These are phyloP conservation scores for Daptonema setosum DNA, from an alignment of 2,888 invertebrate species.

Conservation along the genomic window DNA sequence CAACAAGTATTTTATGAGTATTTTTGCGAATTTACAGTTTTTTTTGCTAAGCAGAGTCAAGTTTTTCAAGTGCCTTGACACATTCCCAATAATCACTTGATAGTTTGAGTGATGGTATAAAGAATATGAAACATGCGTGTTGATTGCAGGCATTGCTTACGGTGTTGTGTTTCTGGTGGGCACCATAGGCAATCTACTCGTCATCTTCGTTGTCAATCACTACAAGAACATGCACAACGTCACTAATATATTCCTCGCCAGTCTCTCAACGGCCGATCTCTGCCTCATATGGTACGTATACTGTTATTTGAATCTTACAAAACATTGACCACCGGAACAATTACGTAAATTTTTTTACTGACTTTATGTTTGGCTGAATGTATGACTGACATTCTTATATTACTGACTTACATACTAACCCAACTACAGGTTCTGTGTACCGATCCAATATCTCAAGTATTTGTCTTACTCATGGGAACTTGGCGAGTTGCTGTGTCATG, in stretches of 20 bases:
- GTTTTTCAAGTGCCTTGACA: no score
- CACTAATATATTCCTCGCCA: constrained; percentile 47
- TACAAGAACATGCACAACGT: constrained; percentile 34
- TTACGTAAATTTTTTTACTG: constrained; percentile 39
- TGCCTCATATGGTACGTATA: constrained; percentile 46
- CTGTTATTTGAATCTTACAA: no score
- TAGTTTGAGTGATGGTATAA: no score
- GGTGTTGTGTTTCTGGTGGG: no score
- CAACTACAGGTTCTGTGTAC: neutral
- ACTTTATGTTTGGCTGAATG: constrained; percentile 1
- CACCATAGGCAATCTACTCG: constrained; percentile 26
- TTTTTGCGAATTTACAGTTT: neutral
- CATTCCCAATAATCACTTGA: no score
- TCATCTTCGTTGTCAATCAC: constrained; percentile 26
- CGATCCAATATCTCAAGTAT: constrained; percentile 17
- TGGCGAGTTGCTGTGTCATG: constrained; percentile 45
- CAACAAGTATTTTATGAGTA: no score
- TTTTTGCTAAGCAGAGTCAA: neutral
- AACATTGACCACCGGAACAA: no score
- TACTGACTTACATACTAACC: neutral
- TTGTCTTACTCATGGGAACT: constrained; percentile 48
- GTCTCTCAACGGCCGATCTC: constrained; percentile 46
- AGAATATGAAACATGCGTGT: no score
- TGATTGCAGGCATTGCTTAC: no score
- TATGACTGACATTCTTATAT: neutral